phyloP scores from a whole-genome alignment of 2,113 vertebrate species.

The Lycaon pictus region DNA sequence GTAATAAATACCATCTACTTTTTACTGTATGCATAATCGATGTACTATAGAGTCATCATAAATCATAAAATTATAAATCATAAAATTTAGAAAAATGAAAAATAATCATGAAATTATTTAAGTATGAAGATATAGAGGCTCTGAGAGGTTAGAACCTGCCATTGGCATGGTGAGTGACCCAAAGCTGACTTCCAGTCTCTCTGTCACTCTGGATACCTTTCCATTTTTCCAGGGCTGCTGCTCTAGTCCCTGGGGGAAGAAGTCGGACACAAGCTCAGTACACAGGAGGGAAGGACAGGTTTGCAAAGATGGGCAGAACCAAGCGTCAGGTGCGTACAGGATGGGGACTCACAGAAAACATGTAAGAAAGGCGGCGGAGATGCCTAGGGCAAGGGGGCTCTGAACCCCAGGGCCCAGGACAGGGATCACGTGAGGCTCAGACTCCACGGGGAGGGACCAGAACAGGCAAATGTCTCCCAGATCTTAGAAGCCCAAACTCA shows the following conservation, averaged over 20 bases:
- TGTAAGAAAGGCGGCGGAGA: rapidly evolving
- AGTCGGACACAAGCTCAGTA: no score
- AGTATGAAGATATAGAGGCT: neutral
- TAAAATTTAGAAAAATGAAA: neutral
- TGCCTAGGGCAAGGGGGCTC: rapidly evolving
- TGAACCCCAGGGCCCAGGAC: rapidly evolving
- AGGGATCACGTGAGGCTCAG: neutral
- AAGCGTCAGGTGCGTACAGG: rapidly evolving
- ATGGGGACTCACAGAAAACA: rapidly evolving
- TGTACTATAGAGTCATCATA: neutral
- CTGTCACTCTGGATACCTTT: neutral
- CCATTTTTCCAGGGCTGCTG: neutral
- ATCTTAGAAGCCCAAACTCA: neutral
- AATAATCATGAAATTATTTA: neutral
- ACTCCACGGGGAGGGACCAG: neutral
- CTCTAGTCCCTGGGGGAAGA: neutral
- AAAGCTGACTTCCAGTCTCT: neutral
- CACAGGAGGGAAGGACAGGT: neutral
- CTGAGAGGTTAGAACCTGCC: neutral
- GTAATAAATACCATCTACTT: neutral
- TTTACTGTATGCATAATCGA: neutral
- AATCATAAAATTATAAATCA: neutral
- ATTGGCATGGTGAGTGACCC: neutral
- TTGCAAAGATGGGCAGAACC: neutral
- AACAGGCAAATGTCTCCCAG: rapidly evolving